Base-by-base conservation (phyloP, 2,113 vertebrate species). In the Halcyon malimbica region DNA sequence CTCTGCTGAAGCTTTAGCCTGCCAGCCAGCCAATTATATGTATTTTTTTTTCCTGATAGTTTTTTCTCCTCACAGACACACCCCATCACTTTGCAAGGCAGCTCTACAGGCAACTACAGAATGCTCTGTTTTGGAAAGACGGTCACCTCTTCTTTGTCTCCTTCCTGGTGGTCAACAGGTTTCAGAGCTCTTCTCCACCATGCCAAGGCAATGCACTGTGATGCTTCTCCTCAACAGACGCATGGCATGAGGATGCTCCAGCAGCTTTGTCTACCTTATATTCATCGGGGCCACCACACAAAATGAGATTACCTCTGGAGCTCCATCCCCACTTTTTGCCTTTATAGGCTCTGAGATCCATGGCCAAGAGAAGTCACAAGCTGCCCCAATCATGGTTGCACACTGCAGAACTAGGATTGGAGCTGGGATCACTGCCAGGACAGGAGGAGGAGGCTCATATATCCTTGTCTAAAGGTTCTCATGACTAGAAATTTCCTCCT, bases 1-100 rank as follows among this genome's bases (percentile, higher is more conserved):
- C 86, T 70, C 90, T 83, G 83, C 92, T 94, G 90, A 81, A 92
- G 92, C 70, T 94, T 78, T 70, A 78, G 54, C 67, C 50, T 91
- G 88, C 76, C 93, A 93, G 90, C 54, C 89, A 88, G 62, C 6
- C 76, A 74, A 59, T 83, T 87, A 48, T 28, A 35, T 51, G 44
- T 69, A 83, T 68, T 78, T 93, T 90, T 80, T 8, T 68, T 79
- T 93, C 89, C 74, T 8, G 0, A 33, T 24, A 41, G 5, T 33
- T n/a, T 5, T 79, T 74, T 48, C 44, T 62, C 56, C 19, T 10
- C 9, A 0, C 42, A 26, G 11, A 33, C 44, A 15, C 8, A 5
- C 68, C 21, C 41, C 53, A 29, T 39, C 29, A 17, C 33, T 87
- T 80, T 41, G 39, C 74, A 78, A 78, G 68, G 46, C 51, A 77